Percentiles rank a stretch among this genome's conserved stretches.
Evolutionary conservation across 1,140 invertebrate species (phyloP).

Genomic region (Saccostrea cuccullata): DNA sequence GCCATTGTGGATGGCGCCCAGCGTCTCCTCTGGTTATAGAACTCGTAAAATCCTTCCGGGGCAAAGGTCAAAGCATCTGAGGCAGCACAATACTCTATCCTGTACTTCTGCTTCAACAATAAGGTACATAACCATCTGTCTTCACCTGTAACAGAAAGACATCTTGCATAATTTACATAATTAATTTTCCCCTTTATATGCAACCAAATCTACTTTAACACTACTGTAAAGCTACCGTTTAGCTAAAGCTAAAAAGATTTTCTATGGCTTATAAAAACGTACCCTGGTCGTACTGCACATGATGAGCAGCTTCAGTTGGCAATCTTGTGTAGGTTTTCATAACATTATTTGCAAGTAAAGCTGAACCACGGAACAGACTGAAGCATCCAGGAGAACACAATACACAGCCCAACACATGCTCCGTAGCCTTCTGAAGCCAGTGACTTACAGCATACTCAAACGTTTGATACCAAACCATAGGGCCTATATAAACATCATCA

Average conservation of each 20-base stretch:
- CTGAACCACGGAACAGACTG: slow-evolving; percentile 92
- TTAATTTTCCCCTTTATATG: no score
- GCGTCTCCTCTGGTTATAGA: slow-evolving; percentile 84
- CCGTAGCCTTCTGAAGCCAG: slow-evolving; percentile 85
- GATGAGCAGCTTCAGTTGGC: slow-evolving; percentile 77
- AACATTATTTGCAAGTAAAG: slow-evolving; percentile 98
- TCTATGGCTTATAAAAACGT: neutral
- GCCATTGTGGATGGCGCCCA: slow-evolving; percentile 85
- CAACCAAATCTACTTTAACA: no score
- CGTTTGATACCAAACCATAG: slow-evolving; percentile 91
- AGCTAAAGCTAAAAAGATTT: no score
- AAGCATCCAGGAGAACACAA: slow-evolving; percentile 94
- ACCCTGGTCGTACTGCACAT: slow-evolving; percentile 83
- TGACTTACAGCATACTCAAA: slow-evolving; percentile 85
- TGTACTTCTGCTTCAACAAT: slow-evolving; percentile 82
- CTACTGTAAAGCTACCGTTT: no score
- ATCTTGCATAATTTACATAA: neutral
- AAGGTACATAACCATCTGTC: slow-evolving; percentile 84
- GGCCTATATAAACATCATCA: slow-evolving; percentile 80
- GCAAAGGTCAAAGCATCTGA: slow-evolving; percentile 97
- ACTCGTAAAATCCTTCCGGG: slow-evolving; percentile 85
- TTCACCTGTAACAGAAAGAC: slow-evolving; percentile 78
- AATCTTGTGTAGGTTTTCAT: slow-evolving; percentile 94
- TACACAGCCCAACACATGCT: slow-evolving; percentile 84
- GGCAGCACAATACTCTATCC: slow-evolving; percentile 96